These are phyloP conservation scores for Sminthurinus signatus DNA, from an alignment of 1,140 invertebrate species.

Conservation along the genomic window DNA sequence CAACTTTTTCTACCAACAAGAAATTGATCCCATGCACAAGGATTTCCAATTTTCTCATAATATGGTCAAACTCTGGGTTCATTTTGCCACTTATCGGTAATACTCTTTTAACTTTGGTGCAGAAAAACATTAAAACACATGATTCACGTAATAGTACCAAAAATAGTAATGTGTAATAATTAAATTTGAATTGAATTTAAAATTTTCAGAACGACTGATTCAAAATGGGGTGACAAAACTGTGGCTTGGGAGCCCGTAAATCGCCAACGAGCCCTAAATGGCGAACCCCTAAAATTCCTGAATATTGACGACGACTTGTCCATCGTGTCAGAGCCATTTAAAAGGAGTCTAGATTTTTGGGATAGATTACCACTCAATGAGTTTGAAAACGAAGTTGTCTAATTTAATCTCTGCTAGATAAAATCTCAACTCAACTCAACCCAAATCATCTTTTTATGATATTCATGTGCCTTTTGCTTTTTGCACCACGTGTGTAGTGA, in stretches of 20 bases:
- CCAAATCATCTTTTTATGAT: too few relatives aligned
- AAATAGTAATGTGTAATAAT: too few relatives aligned
- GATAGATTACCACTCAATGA: constrained; percentile 38
- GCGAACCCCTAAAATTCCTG: not conserved
- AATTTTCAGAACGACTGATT: too few relatives aligned
- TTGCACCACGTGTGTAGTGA: too few relatives aligned
- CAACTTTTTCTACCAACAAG: not conserved
- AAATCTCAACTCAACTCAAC: too few relatives aligned
- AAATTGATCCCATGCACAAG: not conserved
- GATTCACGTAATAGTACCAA: too few relatives aligned
- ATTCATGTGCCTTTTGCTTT: too few relatives aligned
- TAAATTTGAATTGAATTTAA: too few relatives aligned
- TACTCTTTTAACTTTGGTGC: too few relatives aligned
- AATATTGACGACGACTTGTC: not conserved
- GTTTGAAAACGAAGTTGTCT: constrained; percentile 23
- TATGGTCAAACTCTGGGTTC: constrained; percentile 31
- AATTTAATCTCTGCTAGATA: not conserved
- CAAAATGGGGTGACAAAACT: not conserved
- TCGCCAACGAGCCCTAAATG: not conserved
- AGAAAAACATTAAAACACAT: too few relatives aligned
- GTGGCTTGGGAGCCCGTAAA: not conserved
- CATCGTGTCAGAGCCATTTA: constrained; percentile 30
- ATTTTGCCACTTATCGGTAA: constrained; percentile 36
- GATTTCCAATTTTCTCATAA: constrained; percentile 26
- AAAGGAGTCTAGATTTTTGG: constrained; percentile 32